Evolutionary conservation across 2,797 vertebrate genomes (phyloP).

Genomic region (Margarornis squamiger): DNA sequence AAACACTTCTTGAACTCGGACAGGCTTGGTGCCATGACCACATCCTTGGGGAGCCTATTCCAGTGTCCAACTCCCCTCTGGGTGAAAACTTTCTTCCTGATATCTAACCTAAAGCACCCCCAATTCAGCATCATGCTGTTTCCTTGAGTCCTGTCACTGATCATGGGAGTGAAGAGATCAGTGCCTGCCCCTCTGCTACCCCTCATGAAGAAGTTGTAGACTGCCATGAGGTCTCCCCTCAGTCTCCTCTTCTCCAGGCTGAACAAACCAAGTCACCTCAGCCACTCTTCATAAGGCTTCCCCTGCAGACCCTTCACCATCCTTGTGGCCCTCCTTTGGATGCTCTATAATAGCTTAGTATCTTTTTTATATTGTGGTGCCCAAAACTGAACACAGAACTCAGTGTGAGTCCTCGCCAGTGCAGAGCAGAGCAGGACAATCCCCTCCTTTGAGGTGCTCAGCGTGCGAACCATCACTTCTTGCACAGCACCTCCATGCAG

Average conservation of each 20-base stretch:
- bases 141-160: neutral
- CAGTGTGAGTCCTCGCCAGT: neutral
- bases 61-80: neutral
- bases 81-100: neutral
- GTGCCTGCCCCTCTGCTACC: neutral
- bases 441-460: neutral
- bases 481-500: neutral
- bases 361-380: neutral
- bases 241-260: neutral
- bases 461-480: neutral
- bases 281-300: neutral
- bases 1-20: neutral
- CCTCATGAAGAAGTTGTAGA: neutral
- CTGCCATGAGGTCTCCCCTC: neutral
- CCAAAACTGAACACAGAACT: neutral
- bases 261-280: neutral
- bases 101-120: neutral
- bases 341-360: neutral
- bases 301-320: neutral
- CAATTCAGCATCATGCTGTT: neutral
- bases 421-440: neutral
- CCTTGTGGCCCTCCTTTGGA: neutral
- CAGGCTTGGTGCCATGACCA: neutral
- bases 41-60: neutral
- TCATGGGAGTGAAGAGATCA: neutral